A percentile compares a stretch with the other conserved stretches of the same genome.
These are phyloP conservation scores for Leucophenga montana DNA, from an alignment of 2,888 invertebrate genomes.

Conservation along the genomic window DNA sequence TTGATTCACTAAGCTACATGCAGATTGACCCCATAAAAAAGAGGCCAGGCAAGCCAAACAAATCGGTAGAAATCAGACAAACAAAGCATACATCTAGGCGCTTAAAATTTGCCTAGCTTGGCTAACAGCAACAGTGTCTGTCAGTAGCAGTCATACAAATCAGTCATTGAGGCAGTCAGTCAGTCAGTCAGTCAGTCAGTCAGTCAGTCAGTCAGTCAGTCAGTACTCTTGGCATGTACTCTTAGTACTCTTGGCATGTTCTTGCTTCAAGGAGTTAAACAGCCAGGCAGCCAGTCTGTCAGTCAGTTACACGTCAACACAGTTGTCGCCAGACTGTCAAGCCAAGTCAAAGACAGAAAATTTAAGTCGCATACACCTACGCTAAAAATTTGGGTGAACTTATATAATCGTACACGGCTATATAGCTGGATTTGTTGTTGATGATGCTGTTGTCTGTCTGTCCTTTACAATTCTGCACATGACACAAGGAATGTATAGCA, in stretches of 20 bases:
- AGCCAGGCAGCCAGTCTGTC: neutral
- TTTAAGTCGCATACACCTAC: constrained; percentile 3
- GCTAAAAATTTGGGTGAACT: neutral
- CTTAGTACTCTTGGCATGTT: too few relatives aligned
- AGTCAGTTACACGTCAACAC: constrained; percentile 4
- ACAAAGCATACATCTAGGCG: constrained; percentile 38
- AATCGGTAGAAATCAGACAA: constrained; percentile 63
- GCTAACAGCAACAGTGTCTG: neutral
- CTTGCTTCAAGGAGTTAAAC: neutral
- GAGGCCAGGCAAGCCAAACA: constrained; percentile 53
- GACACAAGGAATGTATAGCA: too few relatives aligned
- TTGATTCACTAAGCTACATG: neutral
- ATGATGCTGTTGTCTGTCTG: neutral
- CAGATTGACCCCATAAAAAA: constrained; percentile 49
- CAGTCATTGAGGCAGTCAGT: constrained; percentile 1
- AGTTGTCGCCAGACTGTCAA: neutral
- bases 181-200: neutral
- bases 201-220: constrained; percentile 3
- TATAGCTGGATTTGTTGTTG: neutral
- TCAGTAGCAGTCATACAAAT: neutral
- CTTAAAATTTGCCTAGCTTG: neutral
- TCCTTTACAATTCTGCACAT: too few relatives aligned
- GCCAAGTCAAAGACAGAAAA: neutral
- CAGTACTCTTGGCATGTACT: too few relatives aligned
- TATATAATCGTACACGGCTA: too few relatives aligned